These are phyloP conservation scores for Columba guinea DNA, from an alignment of 2,797 vertebrate species.

Conservation along the genomic window DNA sequence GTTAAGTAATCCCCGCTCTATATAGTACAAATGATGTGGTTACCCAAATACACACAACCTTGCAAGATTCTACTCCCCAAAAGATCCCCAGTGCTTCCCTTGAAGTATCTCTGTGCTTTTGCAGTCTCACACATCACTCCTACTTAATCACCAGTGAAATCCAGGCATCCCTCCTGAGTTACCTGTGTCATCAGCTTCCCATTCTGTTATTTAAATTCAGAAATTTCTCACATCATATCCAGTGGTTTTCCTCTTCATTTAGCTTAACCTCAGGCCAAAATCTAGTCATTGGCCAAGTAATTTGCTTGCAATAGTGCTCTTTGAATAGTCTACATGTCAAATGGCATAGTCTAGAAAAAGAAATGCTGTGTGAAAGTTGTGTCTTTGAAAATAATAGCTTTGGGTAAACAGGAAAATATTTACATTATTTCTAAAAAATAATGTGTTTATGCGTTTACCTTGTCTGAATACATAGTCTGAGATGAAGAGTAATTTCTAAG, in stretches of 20 bases:
- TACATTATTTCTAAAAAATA: background rate
- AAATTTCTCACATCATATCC: background rate
- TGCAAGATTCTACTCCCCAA: background rate
- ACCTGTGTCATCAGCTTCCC: background rate
- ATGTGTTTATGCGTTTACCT: background rate
- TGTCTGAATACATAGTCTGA: background rate
- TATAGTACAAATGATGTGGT: background rate
- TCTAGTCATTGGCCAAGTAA: background rate
- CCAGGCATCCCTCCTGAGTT: background rate
- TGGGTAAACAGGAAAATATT: background rate
- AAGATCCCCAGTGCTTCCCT: background rate
- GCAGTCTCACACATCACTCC: background rate
- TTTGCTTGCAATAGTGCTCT: background rate
- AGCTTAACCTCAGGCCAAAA: background rate
- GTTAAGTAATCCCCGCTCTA: background rate
- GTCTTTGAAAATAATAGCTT: background rate
- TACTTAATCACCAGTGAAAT: background rate
- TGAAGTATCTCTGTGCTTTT: background rate
- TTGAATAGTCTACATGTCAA: background rate
- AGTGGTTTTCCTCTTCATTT: background rate
- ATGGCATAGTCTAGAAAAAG: background rate
- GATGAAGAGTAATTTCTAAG: background rate
- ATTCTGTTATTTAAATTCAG: background rate
- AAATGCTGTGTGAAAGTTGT: background rate
- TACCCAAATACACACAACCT: background rate